Base-by-base conservation (phyloP, 2,888 invertebrate genomes). In the Dastarcus helophoroides region DNA sequence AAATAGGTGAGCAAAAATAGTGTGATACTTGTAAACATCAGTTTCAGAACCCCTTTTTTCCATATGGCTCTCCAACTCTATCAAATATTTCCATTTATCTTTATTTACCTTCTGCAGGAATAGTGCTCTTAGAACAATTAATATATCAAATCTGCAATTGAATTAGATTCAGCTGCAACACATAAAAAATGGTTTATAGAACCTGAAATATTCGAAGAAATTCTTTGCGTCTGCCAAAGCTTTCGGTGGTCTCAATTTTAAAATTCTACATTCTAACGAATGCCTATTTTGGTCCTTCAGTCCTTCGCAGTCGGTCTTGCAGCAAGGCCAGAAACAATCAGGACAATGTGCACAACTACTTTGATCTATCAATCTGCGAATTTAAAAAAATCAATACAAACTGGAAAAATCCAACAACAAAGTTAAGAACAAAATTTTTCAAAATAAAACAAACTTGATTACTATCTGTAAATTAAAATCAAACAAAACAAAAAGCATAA, bases 271-370 rank as follows among this genome's bases (percentile, higher is more conserved):
- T 49, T 83, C 83, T 1, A 67, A 44, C 0, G 64, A 71, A 42
- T 83, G 82, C 24, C 73, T 69, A 11, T 63, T 60, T 0, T 68
- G 63, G 37, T 77, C 73, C 4, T 54, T 60, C 2, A 79, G 50
- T 0, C 76, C 77, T 2, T 65, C 60, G 48, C 84, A 84, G 33
- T 67, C 54, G 0, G 67, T 59, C 1, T 68, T 65, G 46, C 84
- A 85, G 0, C 73, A 68, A 0, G 82, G 82, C 80, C 83, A 83
- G 7, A 69, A 69, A 43, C 84, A 85, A 26, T 71, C 40, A 10
- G 45, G 48, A 37, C 60, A 60, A 11, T 48, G 22, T 3, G 29
- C 32, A 8, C 33, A 38, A 13, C 36, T 38, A 15, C 40, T 33
- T 12, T 37, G 30, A 29, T 36, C 25, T 10, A 48, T 14, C 3